Conservation (phyloP, 1,140 invertebrate species). For the Ceratina calcarata region DNA sequence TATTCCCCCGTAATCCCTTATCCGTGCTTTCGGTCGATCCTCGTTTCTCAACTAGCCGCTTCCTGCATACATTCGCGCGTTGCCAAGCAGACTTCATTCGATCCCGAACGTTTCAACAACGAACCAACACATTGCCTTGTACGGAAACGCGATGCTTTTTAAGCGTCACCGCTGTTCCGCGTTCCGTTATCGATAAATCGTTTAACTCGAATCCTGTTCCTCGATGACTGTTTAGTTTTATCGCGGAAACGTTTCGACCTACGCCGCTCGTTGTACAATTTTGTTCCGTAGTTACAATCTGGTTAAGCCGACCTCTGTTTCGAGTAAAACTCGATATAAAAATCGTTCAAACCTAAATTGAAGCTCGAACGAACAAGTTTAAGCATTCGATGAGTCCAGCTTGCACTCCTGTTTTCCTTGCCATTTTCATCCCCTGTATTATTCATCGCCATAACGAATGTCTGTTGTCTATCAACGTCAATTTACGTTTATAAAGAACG, state of each 20-base stretch:
- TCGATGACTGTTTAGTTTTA: background rate
- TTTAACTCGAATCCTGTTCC: background rate
- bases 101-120: conserved; percentile 10
- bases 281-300: conserved; percentile 4
- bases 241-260: background rate
- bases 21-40: background rate
- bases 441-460: background rate
- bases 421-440: background rate
- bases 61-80: conserved; percentile 20
- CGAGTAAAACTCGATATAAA: background rate
- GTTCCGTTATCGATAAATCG: background rate
- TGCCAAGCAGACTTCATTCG: background rate
- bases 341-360: background rate
- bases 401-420: no score
- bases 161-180: background rate
- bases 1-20: background rate
- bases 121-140: background rate
- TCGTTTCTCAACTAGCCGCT: background rate
- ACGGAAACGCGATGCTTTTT: background rate
- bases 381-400: background rate
- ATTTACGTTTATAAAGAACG: background rate
- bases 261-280: background rate
- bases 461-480: background rate
- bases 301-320: background rate
- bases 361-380: no score